Evolutionary conservation across 1,140 invertebrate genomes (phyloP).

Genomic region (Ceratosolen solmsi): DNA sequence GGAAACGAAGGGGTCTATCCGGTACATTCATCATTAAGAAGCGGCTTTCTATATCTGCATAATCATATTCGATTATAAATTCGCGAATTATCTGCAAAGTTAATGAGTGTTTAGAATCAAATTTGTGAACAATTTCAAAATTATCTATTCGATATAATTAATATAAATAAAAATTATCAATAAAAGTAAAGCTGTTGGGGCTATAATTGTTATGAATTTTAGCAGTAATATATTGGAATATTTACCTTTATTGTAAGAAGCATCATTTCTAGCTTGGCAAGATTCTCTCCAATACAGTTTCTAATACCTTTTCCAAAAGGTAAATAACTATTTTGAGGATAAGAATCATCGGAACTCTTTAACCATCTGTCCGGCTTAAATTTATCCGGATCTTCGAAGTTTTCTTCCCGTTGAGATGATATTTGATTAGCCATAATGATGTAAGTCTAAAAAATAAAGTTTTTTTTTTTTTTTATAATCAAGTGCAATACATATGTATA

Average conservation of each 20-base stretch:
- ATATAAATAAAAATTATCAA: too few species aligned
- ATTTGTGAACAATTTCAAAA: too few species aligned
- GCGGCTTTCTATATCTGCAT: conserved; percentile 76
- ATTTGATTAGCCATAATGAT: conserved; percentile 83
- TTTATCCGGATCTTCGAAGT: conserved; percentile 80
- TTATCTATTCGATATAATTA: too few species aligned
- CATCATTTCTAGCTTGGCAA: conserved; percentile 76
- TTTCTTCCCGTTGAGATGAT: conserved; percentile 78
- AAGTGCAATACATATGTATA: not conserved
- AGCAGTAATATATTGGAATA: too few species aligned
- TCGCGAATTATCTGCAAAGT: conserved; percentile 74
- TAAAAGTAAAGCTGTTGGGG: too few species aligned
- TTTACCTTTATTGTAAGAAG: conserved; percentile 75
- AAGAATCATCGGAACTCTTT: conserved; percentile 61
- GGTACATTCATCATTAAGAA: conserved; percentile 76
- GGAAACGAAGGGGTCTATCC: conserved; percentile 76
- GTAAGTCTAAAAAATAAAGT: conserved; percentile 75
- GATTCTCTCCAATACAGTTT: conserved; percentile 76
- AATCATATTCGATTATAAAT: conserved; percentile 79
- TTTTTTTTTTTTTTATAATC: not conserved
- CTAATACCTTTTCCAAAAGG: conserved; percentile 77
- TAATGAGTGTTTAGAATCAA: not conserved
- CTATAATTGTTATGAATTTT: too few species aligned
- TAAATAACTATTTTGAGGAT: conserved; percentile 74
- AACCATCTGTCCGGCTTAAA: conserved; percentile 84